Base-by-base conservation (phyloP, 1,140 invertebrate genomes). In the Helicoverpa armigera region DNA sequence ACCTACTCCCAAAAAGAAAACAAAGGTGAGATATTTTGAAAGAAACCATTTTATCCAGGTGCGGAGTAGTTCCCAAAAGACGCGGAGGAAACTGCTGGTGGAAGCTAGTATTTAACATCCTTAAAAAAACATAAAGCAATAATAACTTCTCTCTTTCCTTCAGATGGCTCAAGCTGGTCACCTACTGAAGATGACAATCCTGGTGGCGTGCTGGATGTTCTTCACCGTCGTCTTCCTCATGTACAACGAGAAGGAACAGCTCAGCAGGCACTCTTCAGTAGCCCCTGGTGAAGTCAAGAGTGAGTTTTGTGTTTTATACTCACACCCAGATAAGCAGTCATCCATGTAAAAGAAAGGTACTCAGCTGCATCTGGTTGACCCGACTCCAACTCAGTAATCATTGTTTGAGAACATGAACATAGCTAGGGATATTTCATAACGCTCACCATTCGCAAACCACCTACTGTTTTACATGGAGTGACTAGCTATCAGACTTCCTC, bases 141-240 rank as follows among this genome's bases (percentile, higher is more conserved):
- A 61, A 43, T 43, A n/a, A n/a, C 14, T 67, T 18, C 35, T 50
- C n/a, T 48, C 61, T 12, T 12, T n/a, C 14, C 48, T 4, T 2
- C 74, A 93, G 92, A 70, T 88, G 53, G 72, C 81, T 2, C 65
- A 76, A 61, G 87, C 87, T 7, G 72, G 86, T n/a, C 85, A 90
- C 79, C 90, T 88, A 79, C 65, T 89, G 13, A 94, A 93, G 73
- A 89, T 93, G 81, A 87, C 91, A 0, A 74, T 96, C 0, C 88
- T 96, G 0, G 85, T 97, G 16, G 88, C 82, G 0, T 95, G 95
- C 53, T 97, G 96, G 96, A 82, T 95, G 0, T 94, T 96, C 65
- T 97, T 97, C 78, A 96, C 97, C 78, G 86, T 95, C n/a, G 95
- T 96, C n/a, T 95, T 97, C 69, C 96, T 97, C 93, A 94, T 95